Base-by-base conservation (phyloP, 2,888 invertebrate genomes). In the Melieria crassipennis region DNA sequence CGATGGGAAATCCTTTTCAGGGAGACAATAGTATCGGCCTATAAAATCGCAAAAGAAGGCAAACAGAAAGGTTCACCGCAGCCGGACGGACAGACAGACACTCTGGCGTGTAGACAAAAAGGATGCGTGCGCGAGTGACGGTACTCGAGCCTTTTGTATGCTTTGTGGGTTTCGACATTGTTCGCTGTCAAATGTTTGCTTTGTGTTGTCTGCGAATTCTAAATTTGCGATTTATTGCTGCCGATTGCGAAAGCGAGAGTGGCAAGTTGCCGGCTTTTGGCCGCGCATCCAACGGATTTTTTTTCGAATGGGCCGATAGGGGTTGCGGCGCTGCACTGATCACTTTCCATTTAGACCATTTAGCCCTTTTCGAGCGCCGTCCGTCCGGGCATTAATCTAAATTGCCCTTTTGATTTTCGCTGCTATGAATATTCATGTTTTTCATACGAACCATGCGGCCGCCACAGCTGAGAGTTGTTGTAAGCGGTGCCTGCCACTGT, bases 341-440 rank as follows among this genome's bases (percentile, higher is more conserved):
- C 63, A 48, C 70, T 70, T 50, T 48, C 60, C 7, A 11, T 9
- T 50, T 57, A 64, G 47, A 47, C 55, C 55, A 60, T 50, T 10
- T 50, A 10, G 50, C 30, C 30, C 30, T 30, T 30, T 30, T 30
- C 30, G 30, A 30, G 30, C 30, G 30, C 30, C 30, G 30, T 30
- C 30, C 3, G 70, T 42, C 72, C 72, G 73, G 75, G 75, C 74
- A 78, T 77, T 79, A 75, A 78, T 77, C 74, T 75, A 75, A 77
- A 83, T 84, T 83, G 83, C 82, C 83, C 83, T 83, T 83, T 83
- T 83, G 82, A 82, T 83, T 72, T 72, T 65, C 69, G 63, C 60
- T 70, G 73, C 70, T 74, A 75, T 75, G 76, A 77, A 77, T 76
- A 76, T 76, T 77, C 75, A 76, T 76, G 72, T 64, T 71, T 71